phyloP scores from a whole-genome alignment of 2,797 vertebrate species.

The Gymnocypris eckloni region DNA sequence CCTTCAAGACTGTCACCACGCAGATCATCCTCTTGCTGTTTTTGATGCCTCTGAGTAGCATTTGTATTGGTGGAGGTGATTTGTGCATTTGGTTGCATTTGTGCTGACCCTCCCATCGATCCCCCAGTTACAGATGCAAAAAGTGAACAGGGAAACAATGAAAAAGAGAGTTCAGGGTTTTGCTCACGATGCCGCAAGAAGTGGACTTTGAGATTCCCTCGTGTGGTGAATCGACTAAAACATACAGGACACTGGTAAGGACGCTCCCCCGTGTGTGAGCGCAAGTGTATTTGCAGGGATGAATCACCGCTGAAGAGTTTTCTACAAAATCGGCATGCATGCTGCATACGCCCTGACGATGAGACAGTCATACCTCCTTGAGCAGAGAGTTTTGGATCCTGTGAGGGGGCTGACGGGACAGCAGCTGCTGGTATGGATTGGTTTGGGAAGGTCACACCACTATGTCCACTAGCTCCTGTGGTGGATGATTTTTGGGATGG shows the following conservation, averaged over 20 bases:
- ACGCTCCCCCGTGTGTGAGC: constrained; percentile 91
- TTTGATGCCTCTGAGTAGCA: constrained; percentile 73
- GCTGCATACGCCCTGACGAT: constrained; percentile 72
- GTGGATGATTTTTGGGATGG: constrained; percentile 75
- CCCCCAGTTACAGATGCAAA: constrained; percentile 78
- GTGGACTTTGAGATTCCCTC: constrained; percentile 93
- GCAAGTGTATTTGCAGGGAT: constrained; percentile 90
- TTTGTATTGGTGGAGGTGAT: constrained; percentile 61
- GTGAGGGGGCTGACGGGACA: constrained; percentile 66
- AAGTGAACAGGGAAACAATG: constrained; percentile 88
- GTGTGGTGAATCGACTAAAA: constrained; percentile 90
- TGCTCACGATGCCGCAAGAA: constrained; percentile 91
- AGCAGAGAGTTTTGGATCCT: constrained; percentile 61
- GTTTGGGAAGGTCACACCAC: constrained; percentile 70
- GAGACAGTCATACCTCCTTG: constrained; percentile 64
- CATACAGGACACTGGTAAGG: constrained; percentile 93
- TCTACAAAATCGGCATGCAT: constrained; percentile 88
- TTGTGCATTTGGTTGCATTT: constrained; percentile 63
- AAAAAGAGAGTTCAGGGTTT: constrained; percentile 90
- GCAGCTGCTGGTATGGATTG: constrained; percentile 69
- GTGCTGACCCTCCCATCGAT: constrained; percentile 66
- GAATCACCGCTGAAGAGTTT: constrained; percentile 92
- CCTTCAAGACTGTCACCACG: constrained; percentile 71
- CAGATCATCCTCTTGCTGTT: constrained; percentile 75
- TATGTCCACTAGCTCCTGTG: constrained; percentile 65